Evolutionary conservation across 2,113 vertebrate genomes (phyloP), one percentile per base, ranked within the genome.

Genomic region (Platichthys stellatus): DNA sequence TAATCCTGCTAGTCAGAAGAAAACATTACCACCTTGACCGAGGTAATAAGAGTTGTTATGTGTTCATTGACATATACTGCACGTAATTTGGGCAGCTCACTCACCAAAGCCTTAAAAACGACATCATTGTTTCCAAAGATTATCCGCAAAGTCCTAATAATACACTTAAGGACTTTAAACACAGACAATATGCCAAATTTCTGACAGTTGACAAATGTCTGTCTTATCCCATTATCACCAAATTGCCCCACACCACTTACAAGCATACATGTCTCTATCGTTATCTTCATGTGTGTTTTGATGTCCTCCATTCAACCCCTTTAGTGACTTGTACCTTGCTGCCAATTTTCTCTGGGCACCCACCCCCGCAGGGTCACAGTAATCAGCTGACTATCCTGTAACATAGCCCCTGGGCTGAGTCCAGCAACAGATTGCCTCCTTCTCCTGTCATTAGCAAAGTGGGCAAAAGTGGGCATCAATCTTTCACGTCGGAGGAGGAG

Each of bases 401-500:
- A 89, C 76, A 76, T 47, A 68, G 79, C 70, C 69, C 72, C 31
- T 43, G 59, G 28, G 63, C 76, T 75, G 81, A 90, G 85, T 73
- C 82, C 60, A 75, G 81, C 88, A 85, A 78, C 81, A 82, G 74
- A 81, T 79, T 74, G 71, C 82, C 79, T 80, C 60, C 84, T 81
- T 72, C 86, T 88, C 85, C 81, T 89, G 87, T 92, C 83, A 90
- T 91, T 84, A 91, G 88, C 85, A 85, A 84, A 89, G 73, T 80
- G 77, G 85, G 86, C 81, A 91, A 92, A 85, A 89, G 75, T 81
- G 80, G 85, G 85, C 81, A 92, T 93, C 86, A 86, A 86, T 90
- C 88, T 88, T 87, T 89, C 74, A 89, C 87, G 45, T 91, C 89
- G 86, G 87, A 91, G 83, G 78, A 91, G 89, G 69, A 91, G 89